These are phyloP conservation scores for Pyrgilauda ruficollis DNA, from an alignment of 2,113 vertebrate genomes.

Conservation along the genomic window DNA sequence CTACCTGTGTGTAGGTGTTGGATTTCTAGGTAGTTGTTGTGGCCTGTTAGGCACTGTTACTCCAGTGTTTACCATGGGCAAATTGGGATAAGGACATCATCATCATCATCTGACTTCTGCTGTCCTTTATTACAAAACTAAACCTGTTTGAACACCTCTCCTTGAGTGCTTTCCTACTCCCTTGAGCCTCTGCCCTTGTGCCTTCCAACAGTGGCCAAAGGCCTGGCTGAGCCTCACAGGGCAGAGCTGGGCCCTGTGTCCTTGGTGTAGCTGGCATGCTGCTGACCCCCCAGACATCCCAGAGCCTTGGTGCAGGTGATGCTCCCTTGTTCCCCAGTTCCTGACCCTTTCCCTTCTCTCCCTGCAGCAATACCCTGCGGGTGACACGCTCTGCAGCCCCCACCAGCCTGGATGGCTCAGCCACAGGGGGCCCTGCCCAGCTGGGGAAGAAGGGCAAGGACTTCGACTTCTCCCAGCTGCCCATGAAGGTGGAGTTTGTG, in stretches of 20 bases:
- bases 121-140: not conserved
- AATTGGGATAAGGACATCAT: not conserved
- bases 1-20: not conserved
- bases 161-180: not conserved
- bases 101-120: not conserved
- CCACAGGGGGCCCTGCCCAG: conserved; percentile 67
- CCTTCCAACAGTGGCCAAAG: not conserved
- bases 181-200: not conserved
- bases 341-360: not conserved
- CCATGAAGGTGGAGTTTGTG: conserved; percentile 90
- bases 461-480: conserved; percentile 92
- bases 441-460: conserved; percentile 94
- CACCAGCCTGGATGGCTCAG: conserved; percentile 86
- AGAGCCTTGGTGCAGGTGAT: accelerated
- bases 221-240: not conserved
- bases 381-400: conserved; percentile 90
- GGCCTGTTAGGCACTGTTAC: not conserved
- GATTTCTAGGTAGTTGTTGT: not conserved
- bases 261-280: not conserved
- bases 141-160: not conserved
- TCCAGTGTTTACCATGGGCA: not conserved
- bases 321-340: not conserved
- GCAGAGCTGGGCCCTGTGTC: not conserved
- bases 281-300: not conserved
- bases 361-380: conserved; percentile 87